phyloP scores from a whole-genome alignment of 53 echinoderm and acorn worm species.

The Holothuria leucospilota region DNA sequence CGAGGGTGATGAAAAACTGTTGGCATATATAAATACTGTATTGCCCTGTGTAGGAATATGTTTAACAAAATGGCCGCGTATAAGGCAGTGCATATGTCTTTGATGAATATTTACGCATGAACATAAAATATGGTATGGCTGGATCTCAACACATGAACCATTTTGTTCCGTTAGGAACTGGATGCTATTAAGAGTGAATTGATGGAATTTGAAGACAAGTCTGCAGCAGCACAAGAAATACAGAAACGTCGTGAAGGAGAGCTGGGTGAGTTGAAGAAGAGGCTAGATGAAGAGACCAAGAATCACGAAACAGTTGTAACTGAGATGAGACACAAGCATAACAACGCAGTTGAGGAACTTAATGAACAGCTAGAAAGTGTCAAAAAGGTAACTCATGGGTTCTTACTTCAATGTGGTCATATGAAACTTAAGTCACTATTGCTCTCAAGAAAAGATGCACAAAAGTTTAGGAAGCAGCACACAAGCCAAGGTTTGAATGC shows the following conservation, averaged over 20 bases:
- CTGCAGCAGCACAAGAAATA: slow-evolving; percentile 88
- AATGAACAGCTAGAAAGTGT: slow-evolving; percentile 88
- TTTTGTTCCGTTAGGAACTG: slow-evolving; percentile 72
- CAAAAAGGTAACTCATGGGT: slow-evolving; percentile 73
- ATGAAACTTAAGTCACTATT: no score
- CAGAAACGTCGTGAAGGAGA: slow-evolving; percentile 88
- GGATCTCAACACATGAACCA: no score
- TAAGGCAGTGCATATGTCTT: no score
- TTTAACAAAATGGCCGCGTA: no score
- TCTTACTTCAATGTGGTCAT: not conserved
- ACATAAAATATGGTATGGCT: no score
- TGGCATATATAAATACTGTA: no score
- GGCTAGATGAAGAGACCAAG: slow-evolving; percentile 80
- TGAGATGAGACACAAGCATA: slow-evolving; percentile 94
- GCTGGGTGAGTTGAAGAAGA: slow-evolving; percentile 75
- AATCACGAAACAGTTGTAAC: slow-evolving; percentile 66
- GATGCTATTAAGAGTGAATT: slow-evolving; percentile 97
- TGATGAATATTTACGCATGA: no score
- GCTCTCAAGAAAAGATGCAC: no score
- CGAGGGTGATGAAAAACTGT: no score
- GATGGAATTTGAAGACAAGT: slow-evolving; percentile 87
- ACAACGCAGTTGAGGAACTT: slow-evolving; percentile 74
- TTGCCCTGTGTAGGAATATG: no score
- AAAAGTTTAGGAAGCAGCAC: no score
- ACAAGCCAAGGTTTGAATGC: no score